Evolutionary conservation across 2,113 vertebrate species (phyloP).

Genomic region (Corythornis cristatus): DNA sequence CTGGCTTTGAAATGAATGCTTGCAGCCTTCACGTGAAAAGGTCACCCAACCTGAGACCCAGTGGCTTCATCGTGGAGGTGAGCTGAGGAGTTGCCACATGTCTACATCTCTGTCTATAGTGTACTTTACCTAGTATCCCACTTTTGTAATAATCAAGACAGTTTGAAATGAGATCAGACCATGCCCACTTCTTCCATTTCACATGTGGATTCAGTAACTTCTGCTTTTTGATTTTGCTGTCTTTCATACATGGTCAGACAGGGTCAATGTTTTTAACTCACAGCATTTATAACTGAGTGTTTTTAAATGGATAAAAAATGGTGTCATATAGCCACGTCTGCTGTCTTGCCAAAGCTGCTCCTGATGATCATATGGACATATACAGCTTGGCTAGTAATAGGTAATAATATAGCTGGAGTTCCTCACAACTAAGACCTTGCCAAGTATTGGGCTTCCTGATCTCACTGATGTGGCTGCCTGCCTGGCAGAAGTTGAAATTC

Average conservation of each 20-base stretch:
- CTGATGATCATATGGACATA: not conserved
- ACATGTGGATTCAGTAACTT: not conserved
- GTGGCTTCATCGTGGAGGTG: not conserved
- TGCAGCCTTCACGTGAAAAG: not conserved
- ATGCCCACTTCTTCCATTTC: not conserved
- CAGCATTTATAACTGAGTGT: not conserved
- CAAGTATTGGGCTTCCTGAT: not conserved
- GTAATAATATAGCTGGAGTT: not conserved
- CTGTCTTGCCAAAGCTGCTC: not conserved
- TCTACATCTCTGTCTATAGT: not conserved
- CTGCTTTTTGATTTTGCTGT: not conserved
- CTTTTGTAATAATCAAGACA: not conserved
- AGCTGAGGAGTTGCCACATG: not conserved
- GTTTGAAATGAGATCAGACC: not conserved
- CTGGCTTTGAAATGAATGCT: not conserved
- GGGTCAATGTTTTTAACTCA: not conserved
- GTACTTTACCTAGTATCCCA: not conserved
- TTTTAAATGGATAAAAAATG: not conserved
- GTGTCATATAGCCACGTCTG: rapidly evolving
- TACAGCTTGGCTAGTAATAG: not conserved
- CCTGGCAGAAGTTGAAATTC: not conserved
- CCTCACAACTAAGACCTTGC: not conserved
- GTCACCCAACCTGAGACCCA: not conserved
- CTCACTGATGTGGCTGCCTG: not conserved
- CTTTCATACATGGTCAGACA: not conserved